These are phyloP conservation scores for Coelinius sp. DNA, from an alignment of 2,888 invertebrate genomes.

Conservation along the genomic window DNA sequence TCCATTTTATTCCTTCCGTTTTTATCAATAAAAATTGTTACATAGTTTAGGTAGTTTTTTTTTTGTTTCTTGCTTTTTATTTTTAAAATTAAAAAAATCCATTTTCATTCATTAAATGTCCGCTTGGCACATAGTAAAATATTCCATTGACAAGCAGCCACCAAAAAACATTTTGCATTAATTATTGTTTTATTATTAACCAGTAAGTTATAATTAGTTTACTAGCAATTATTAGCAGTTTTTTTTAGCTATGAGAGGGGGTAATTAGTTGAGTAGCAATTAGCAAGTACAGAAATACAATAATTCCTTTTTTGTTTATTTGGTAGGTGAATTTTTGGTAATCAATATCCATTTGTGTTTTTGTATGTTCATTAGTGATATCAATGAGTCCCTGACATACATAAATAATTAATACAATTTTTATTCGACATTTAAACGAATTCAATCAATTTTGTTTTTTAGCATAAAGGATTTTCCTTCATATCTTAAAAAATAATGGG, in stretches of 20 bases:
- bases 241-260: constrained; percentile 26
- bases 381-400: constrained; percentile 13
- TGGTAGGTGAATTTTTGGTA: background rate
- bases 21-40: constrained; percentile 69
- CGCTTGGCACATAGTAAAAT: constrained; percentile 47
- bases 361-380: constrained; percentile 19
- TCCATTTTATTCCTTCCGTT: constrained; percentile 61
- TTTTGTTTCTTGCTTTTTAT: constrained; percentile 41
- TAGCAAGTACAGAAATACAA: constrained; percentile 33
- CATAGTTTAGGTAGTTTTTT: constrained; percentile 53
- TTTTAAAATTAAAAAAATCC: constrained; percentile 2
- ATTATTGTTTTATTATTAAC: constrained; percentile 14
- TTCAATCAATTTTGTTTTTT: background rate
- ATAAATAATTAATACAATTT: background rate
- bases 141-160: constrained; percentile 31
- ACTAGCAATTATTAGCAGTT: constrained; percentile 32
- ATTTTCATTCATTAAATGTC: constrained; percentile 38
- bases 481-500: background rate
- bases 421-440: background rate
- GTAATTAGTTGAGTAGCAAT: constrained; percentile 33
- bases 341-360: constrained; percentile 6
- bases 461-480: background rate
- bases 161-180: constrained; percentile 22
- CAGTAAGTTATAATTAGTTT: constrained; percentile 28
- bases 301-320: background rate